Percentiles rank a stretch among this genome's conserved stretches.
Conservation (phyloP, 2,797 vertebrate species). For the Acestrorhynchus altus region DNA sequence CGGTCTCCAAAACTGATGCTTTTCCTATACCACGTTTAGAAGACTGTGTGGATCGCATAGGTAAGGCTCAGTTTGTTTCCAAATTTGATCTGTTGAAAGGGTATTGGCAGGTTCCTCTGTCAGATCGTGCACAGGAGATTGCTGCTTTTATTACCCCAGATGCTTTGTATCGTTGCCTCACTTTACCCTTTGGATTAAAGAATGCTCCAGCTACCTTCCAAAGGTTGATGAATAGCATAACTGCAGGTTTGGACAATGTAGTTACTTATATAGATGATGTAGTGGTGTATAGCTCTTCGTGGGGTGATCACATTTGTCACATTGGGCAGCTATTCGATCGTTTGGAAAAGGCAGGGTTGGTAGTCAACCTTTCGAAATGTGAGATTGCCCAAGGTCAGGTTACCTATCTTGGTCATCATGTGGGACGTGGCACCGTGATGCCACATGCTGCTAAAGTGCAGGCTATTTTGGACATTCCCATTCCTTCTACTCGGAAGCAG, state of each 20-base stretch:
- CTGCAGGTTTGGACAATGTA: too few species aligned
- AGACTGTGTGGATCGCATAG: not conserved
- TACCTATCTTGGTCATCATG: not conserved
- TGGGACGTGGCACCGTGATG: not conserved
- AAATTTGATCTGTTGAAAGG: not conserved
- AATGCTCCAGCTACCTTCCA: not conserved
- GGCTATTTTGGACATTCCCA: not conserved
- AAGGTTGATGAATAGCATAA: not conserved
- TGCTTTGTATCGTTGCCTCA: not conserved
- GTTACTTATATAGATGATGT: not conserved
- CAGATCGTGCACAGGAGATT: not conserved
- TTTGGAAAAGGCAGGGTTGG: not conserved
- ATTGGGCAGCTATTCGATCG: too few species aligned
- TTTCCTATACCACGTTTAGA: not conserved
- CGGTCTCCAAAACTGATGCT: not conserved
- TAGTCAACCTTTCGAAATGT: too few species aligned
- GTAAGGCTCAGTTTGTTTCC: not conserved
- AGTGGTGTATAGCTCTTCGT: not conserved
- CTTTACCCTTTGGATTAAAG: not conserved
- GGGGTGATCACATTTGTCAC: not conserved
- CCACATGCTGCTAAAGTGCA: not conserved
- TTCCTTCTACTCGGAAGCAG: too few species aligned
- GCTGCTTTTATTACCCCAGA: not conserved
- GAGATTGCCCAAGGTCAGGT: too few species aligned
- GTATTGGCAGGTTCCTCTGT: not conserved